These are phyloP conservation scores for Hapalemur alaotrensis DNA, from an alignment of 2,797 vertebrate genomes.

Conservation along the genomic window DNA sequence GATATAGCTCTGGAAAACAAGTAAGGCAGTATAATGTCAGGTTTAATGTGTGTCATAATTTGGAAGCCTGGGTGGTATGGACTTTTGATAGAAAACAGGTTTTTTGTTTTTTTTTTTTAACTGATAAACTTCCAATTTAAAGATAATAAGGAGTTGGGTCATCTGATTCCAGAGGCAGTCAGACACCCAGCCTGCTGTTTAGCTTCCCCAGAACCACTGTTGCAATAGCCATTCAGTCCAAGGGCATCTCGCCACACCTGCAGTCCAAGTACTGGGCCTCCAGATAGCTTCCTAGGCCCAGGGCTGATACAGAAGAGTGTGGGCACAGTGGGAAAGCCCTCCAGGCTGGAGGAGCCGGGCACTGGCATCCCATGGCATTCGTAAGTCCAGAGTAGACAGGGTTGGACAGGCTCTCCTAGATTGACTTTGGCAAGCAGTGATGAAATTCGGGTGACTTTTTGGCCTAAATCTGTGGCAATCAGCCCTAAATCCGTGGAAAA, in stretches of 20 bases:
- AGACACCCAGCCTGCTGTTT: neutral
- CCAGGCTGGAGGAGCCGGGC: conserved; percentile 90
- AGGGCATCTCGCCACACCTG: conserved; percentile 90
- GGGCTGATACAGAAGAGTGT: conserved; percentile 91
- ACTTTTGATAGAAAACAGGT: neutral
- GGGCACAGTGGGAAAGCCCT: conserved; percentile 91
- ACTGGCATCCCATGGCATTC: conserved; percentile 81
- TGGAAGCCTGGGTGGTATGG: neutral
- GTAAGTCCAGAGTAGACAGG: conserved; percentile 76
- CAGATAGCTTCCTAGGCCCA: conserved; percentile 90
- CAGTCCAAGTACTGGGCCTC: conserved; percentile 91
- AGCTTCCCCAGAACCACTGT: neutral
- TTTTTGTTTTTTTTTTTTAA: neutral
- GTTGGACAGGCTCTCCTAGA: conserved; percentile 70
- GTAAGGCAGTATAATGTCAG: conserved; percentile 73
- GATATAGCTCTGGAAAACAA: conserved; percentile 89
- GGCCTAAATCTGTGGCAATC: conserved; percentile 77
- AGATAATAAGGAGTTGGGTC: neutral
- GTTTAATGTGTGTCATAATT: neutral
- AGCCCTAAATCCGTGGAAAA: conserved; percentile 79
- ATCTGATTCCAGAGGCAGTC: neutral
- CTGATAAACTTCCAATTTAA: neutral
- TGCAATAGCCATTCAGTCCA: conserved; percentile 89
- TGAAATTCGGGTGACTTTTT: conserved; percentile 76
- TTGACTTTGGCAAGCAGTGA: conserved; percentile 78